phyloP scores from a whole-genome alignment of 2,113 vertebrate genomes.

The Anthoscopus minutus region DNA sequence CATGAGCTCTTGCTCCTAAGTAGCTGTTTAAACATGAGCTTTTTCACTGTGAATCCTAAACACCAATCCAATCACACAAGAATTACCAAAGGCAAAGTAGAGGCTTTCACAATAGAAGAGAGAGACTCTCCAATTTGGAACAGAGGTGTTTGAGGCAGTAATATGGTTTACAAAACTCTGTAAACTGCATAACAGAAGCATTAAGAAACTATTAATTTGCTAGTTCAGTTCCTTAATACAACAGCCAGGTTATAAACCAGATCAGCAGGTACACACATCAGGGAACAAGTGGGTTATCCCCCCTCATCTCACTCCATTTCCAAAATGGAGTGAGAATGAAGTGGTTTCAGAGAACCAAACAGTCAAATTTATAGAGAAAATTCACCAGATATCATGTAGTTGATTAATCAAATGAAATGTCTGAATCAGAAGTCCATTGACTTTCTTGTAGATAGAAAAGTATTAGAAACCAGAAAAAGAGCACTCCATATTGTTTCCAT shows the following conservation, averaged over 20 bases:
- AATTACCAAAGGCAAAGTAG: not conserved
- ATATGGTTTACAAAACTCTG: not conserved
- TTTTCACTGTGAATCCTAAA: not conserved
- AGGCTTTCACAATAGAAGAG: not conserved
- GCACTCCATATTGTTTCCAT: not conserved
- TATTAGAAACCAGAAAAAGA: not conserved
- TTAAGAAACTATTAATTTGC: not conserved
- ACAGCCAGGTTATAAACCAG: not conserved
- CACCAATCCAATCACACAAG: not conserved
- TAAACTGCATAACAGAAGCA: not conserved
- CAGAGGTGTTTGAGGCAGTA: not conserved
- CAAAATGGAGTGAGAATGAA: not conserved
- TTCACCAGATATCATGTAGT: not conserved
- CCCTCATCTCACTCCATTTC: not conserved
- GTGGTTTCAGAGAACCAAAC: not conserved
- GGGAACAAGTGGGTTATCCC: not conserved
- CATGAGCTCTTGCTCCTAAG: not conserved
- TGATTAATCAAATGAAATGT: not conserved
- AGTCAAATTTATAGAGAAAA: not conserved
- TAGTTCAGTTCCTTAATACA: not conserved
- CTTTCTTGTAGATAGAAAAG: not conserved
- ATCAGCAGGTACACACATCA: not conserved
- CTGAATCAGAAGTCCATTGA: not conserved
- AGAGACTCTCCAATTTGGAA: not conserved
- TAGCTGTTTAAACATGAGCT: not conserved